Evolutionary conservation across 2,797 vertebrate genomes (phyloP).

Genomic region (Enteromius mattozi): DNA sequence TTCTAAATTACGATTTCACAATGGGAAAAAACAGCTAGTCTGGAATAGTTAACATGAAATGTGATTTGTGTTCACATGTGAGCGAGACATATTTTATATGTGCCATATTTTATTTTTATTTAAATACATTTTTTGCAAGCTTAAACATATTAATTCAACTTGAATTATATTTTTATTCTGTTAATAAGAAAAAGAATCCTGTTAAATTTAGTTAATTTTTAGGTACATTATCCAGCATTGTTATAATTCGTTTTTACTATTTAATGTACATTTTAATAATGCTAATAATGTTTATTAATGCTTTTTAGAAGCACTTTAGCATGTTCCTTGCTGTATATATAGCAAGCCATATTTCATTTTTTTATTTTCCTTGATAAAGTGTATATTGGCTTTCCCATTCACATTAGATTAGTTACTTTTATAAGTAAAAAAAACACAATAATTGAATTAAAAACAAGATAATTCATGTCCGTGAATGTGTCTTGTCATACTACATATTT

Average conservation of each 20-base stretch:
- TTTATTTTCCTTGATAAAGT: neutral
- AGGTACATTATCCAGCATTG: neutral
- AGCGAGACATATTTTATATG: neutral
- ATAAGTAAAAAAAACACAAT: neutral
- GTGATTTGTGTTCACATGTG: constrained; percentile 25
- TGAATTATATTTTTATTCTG: neutral
- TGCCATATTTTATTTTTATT: neutral
- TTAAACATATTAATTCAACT: neutral
- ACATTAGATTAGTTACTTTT: neutral
- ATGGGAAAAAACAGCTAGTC: constrained; percentile 2
- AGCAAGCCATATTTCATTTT: neutral
- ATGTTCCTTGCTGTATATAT: neutral
- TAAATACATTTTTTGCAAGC: neutral
- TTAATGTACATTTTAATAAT: neutral
- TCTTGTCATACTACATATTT: neutral
- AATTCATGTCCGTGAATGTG: neutral
- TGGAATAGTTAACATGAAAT: constrained; percentile 17
- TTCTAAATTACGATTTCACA: constrained; percentile 35
- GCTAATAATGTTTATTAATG: neutral
- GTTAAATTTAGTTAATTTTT: neutral
- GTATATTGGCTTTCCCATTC: neutral
- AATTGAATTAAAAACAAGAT: neutral
- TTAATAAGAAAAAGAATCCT: neutral
- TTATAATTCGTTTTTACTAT: neutral
- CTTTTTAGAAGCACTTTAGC: neutral